Evolutionary conservation across 2,888 invertebrate genomes (phyloP).

Genomic region (Thymelicus sylvestris): DNA sequence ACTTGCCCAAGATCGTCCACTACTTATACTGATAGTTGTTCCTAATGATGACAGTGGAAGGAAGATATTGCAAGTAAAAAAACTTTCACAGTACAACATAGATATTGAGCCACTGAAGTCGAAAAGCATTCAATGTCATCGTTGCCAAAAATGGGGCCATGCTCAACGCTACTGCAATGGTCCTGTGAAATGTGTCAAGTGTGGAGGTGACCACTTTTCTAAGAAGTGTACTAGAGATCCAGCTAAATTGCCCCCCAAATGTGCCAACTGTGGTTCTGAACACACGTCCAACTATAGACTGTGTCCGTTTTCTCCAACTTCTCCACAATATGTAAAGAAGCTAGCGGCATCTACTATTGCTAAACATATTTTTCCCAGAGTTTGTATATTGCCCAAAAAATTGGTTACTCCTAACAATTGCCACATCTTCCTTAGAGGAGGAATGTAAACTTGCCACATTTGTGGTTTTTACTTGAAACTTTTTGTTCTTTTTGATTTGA

Average conservation of each 20-base stretch:
- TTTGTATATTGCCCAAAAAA: constrained; percentile 1
- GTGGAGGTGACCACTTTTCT: constrained; percentile 63
- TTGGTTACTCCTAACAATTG: constrained; percentile 18
- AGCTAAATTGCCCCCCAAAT: constrained; percentile 54
- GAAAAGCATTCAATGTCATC: constrained; percentile 64
- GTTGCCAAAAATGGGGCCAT: constrained; percentile 75
- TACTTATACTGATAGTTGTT: constrained; percentile 59
- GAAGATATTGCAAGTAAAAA: constrained; percentile 52
- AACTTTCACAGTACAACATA: constrained; percentile 55
- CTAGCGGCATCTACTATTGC: not conserved
- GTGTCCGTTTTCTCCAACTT: constrained; percentile 50
- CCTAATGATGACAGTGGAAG: constrained; percentile 54
- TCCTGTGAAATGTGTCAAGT: constrained; percentile 65
- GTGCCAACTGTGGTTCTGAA: constrained; percentile 62
- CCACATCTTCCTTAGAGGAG: constrained; percentile 11
- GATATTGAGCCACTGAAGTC: constrained; percentile 58
- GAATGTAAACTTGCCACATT: not conserved
- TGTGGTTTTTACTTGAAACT: too few relatives aligned
- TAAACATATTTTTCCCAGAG: constrained; percentile 7
- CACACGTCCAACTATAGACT: constrained; percentile 64
- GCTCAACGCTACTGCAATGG: constrained; percentile 66
- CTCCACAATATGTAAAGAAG: constrained; percentile 23
- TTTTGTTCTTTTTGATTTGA: too few relatives aligned
- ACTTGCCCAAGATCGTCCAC: constrained; percentile 46
- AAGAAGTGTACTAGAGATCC: constrained; percentile 56